Evolutionary conservation across 1,140 invertebrate genomes (phyloP), one percentile per base, ranked within the genome.

Genomic region (Sweltsa coloradensis): DNA sequence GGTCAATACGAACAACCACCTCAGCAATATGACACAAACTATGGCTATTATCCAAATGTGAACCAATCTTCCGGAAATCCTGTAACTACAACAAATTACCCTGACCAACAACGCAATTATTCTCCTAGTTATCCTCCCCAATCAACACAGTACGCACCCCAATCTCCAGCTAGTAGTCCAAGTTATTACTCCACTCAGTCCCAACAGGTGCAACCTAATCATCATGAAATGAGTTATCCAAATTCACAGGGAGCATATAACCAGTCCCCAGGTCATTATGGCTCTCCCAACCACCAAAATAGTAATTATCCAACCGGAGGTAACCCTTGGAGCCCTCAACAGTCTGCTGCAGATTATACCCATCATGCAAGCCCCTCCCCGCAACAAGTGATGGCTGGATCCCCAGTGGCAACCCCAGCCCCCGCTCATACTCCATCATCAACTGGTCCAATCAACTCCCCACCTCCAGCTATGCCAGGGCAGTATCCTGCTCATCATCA

Each of bases 401-500:
- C 11, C 29, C 14, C 13, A 14, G 11, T 31, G 29, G 13, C 1
- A 4, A 24, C 14, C 6, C 41, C 41, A 43, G 18, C 41, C 18
- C 24, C 24, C 25, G 19, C 34, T 21, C 36, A 47, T 16, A 47
- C 34, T 7, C 45, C 45, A 7, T 26, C 34, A 16, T 23, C 45
- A 25, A 25, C 19, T 14, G 23, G 36, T 40, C 21, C 45, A 39
- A 14, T 47, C 14, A 21, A 21, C 16, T 40, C 48, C 14, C 16
- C 40, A 27, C n/a, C 41, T 18, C 3, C 26, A 14, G 36, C 31
- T 24, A 50, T 50, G 48, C 45, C 48, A 9, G 48, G 48, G 5
- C 48, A 50, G 41, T 50, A 36, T 37, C 48, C 48, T 31, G 48
- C 41, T 19, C 48, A 50, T n/a, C 48, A 45, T 13, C 48, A 50